Conservation (phyloP, 2,888 invertebrate genomes). For the Altica lythri region DNA sequence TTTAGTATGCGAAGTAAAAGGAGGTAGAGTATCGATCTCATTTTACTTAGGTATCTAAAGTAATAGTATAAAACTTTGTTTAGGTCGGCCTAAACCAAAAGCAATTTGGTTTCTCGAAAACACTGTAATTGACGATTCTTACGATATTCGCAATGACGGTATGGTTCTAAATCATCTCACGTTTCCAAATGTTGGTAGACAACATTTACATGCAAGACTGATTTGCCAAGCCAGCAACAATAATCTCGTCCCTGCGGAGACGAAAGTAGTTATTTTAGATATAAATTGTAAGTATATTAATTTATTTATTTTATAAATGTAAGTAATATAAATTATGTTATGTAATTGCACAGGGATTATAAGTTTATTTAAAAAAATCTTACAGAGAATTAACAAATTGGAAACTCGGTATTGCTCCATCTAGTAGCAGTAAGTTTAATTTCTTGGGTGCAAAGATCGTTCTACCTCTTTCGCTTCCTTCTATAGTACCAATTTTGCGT, state of each 20-base stretch:
- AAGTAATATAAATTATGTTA: neutral
- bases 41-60: neutral
- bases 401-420: too few relatives aligned
- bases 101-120: constrained; percentile 88
- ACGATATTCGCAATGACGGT: constrained; percentile 70
- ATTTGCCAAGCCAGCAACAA: constrained; percentile 89
- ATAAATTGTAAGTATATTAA: constrained; percentile 85
- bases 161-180: constrained; percentile 78
- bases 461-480: too few relatives aligned
- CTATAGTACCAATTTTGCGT: too few relatives aligned
- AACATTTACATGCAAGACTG: constrained; percentile 81
- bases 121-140: constrained; percentile 81
- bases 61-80: constrained; percentile 28
- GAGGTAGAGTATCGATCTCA: constrained; percentile 63
- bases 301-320: neutral
- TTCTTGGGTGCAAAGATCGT: too few relatives aligned
- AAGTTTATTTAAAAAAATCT: too few relatives aligned
- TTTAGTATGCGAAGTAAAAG: constrained; percentile 81
- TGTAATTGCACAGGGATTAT: too few relatives aligned
- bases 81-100: constrained; percentile 77
- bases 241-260: constrained; percentile 77
- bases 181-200: constrained; percentile 79
- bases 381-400: too few relatives aligned
- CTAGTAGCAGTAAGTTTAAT: too few relatives aligned
- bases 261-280: constrained; percentile 79